Evolutionary conservation across 2,888 invertebrate species (phyloP), one percentile per base, ranked within the genome.

Genomic region (Strigamia transsilvanica): DNA sequence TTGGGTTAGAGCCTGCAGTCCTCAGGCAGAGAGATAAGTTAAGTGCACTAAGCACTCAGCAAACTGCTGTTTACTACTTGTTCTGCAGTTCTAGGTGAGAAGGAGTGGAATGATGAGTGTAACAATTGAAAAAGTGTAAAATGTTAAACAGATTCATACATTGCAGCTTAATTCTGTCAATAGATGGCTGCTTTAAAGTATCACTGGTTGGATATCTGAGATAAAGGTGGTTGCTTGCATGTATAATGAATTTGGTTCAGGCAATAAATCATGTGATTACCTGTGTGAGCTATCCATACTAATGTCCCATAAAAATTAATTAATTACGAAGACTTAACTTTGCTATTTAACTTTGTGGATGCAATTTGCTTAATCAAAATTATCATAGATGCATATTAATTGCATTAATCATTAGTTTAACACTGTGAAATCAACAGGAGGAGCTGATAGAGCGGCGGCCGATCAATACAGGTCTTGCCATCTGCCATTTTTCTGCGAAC

Each of bases 31-130:
- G 13, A 46, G 46, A 46, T 46, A n/a, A 46, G 46, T n/a, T 46
- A 46, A 46, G 46, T 46, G 46, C 46, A 46, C 46, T 46, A 46
- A 46, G 46, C 46, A n/a, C 46, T 46, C 46, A 46, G 46, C 13
- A 46, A 46, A 46, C 46, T 46, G 15, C n/a, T 46, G 15, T 46
- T 46, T 13, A 46, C 46, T 46, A 46, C 12, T 46, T 46, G 46
- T 46, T 46, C 15, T 46, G 46, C 4, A 15, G 42, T 42, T 41
- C 7, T 15, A 42, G 10, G 34, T 34, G 3, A 34, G 38, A 6
- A 4, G 6, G 6, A 38, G 38, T 38, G 38, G 38, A 38, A 38
- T 38, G 6, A 27, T 27, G 27, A 27, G 27, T 27, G 27, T 3
- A 27, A 38, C 38, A 38, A 38, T 38, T 38, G 38, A 38, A 38